Conservation (phyloP, 64 coral and sea anemone species). For the Trachythela sp. region DNA sequence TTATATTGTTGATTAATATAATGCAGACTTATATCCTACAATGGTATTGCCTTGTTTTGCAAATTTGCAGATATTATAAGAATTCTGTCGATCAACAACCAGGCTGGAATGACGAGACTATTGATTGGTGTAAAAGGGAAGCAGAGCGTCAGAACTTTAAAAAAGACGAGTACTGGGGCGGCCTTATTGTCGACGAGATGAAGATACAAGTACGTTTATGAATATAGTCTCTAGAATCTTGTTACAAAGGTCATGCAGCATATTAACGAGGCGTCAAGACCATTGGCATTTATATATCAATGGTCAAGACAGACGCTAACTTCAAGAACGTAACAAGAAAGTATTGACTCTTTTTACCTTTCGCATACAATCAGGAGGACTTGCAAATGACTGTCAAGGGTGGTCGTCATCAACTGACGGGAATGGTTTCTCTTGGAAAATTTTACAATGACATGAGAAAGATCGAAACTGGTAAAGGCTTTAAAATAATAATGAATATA, state of each 20-base stretch:
- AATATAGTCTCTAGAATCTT: not conserved
- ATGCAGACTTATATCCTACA: not conserved
- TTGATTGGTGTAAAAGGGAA: slow-evolving; percentile 21
- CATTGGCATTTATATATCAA: too few species aligned
- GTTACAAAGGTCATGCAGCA: not conserved
- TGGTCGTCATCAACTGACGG: not conserved
- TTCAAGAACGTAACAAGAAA: not conserved
- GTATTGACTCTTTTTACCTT: not conserved
- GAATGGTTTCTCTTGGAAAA: not conserved
- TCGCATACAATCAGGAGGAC: not conserved
- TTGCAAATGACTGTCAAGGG: not conserved
- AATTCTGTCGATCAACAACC: slow-evolving; percentile 24
- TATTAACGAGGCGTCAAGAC: too few species aligned
- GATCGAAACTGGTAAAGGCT: slow-evolving; percentile 7
- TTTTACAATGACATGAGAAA: not conserved
- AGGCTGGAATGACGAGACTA: slow-evolving; percentile 12
- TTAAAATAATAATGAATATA: not conserved
- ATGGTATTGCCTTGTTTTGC: not conserved
- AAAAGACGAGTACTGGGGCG: slow-evolving; percentile 26
- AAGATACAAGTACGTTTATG: not conserved
- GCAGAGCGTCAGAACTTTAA: slow-evolving; percentile 3
- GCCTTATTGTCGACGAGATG: slow-evolving; percentile 22
- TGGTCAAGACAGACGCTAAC: not conserved
- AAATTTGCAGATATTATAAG: slow-evolving; percentile 36
- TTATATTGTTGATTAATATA: not conserved